phyloP scores from a whole-genome alignment of 2,113 vertebrate genomes.

The Spea multiplicata region DNA sequence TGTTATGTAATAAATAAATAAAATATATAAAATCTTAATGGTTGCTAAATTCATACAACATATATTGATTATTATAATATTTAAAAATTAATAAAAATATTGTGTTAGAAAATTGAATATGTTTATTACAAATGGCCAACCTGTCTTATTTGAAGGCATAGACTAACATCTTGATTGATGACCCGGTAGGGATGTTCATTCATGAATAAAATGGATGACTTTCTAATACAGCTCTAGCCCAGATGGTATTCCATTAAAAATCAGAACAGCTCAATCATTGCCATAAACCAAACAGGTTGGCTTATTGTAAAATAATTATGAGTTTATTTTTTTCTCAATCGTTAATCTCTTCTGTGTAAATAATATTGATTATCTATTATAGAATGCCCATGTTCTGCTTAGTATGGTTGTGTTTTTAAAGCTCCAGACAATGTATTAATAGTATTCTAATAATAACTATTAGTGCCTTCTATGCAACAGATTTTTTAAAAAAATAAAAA shows the following conservation, averaged over 20 bases:
- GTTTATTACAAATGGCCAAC: not conserved
- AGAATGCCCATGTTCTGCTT: too few relatives aligned
- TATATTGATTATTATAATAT: slow-evolving; percentile 14
- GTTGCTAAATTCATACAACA: too few relatives aligned
- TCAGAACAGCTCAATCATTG: not conserved
- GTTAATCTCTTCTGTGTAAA: too few relatives aligned
- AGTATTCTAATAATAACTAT: too few relatives aligned
- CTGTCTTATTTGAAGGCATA: not conserved
- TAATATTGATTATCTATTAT: too few relatives aligned
- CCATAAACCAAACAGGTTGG: slow-evolving; percentile 12
- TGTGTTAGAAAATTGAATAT: not conserved
- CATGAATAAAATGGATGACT: not conserved
- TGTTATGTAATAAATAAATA: too few relatives aligned
- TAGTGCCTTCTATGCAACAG: too few relatives aligned
- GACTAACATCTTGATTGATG: slow-evolving; percentile 4
- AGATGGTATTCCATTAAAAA: slow-evolving; percentile 18
- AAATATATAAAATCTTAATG: too few relatives aligned
- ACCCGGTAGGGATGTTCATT: not conserved
- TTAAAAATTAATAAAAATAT: slow-evolving; percentile 4
- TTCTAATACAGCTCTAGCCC: not conserved
- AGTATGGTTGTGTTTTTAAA: too few relatives aligned
- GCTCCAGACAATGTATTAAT: too few relatives aligned
- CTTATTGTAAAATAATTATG: not conserved
- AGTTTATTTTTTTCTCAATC: not conserved
- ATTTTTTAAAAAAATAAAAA: too few relatives aligned